Evolutionary conservation across 1,140 invertebrate species (phyloP), one percentile per base, ranked within the genome.

Genomic region (Vollenhovia emeryi): DNA sequence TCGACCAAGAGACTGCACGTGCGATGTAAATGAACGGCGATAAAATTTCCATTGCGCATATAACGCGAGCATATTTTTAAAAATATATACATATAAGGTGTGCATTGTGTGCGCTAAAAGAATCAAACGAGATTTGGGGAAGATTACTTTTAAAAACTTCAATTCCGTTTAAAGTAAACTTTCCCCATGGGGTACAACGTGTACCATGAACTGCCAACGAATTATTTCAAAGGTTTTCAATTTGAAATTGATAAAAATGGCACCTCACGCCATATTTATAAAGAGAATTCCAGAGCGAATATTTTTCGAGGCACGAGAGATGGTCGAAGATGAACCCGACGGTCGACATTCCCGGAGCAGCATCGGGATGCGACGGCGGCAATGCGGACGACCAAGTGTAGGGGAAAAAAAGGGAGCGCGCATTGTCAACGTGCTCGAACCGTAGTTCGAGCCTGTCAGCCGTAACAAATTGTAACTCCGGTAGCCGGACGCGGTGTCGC

Each of bases 381-480:
- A 86, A 55, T 21, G 30, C 87, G 88, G 87, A 73, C 82, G 86
- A 71, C 82, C 64, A 79, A 85, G 78, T 64, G 74, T 43, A 92
- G 87, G 3, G 75, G 36, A 71, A 89, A 88, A 57, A 89, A 89
- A 69, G 66, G 60, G 43, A 74, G 68, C 86, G 5, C 30, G 83
- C 84, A 89, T 88, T 86, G 87, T 88, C 87, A 78, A 89, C 74
- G 84, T 69, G 87, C 48, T 79, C 75, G 78, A 80, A 78, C 84
- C 83, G 87, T 76, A 88, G 78, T 71, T 82, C 78, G 90, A 84
- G 86, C 91, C 92, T 94, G 93, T 94, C 93, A 93, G 84, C 92
- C 88, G 88, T 94, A 94, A 94, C 94, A 94, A 94, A 94, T 94
- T 94, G 94, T 93, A 90, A 92, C 90, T 93, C 86, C 90, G 87